Evolutionary conservation across 2,888 invertebrate species (phyloP), one percentile per base, ranked within the genome.

Genomic region (Epinotia brunnichana): DNA sequence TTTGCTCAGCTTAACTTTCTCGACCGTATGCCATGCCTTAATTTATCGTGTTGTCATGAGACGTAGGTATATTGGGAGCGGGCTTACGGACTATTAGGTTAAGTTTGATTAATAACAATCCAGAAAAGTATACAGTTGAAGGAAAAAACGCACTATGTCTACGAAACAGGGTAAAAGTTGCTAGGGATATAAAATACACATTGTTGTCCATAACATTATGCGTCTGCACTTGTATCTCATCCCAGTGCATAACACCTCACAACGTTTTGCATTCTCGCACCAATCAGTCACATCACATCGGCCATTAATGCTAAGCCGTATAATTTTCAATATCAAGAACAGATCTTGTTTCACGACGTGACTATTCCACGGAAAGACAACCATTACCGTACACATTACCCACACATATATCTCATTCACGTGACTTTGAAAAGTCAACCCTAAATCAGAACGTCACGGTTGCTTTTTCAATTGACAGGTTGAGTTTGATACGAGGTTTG

Each of bases 311-410:
- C n/a, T 39, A 59, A 71, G 39, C 63, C 39, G 63, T 74, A 70
- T 70, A 74, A 69, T 74, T 76, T 77, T 77, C 77, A 82, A 81
- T 82, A 82, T 81, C 79, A 81, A 81, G 80, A 79, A 77, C 57
- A 44, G 39, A 69, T 73, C 73, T 68, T 73, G 73, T 69, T 57
- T 15, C 68, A 41, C 62, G 69, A 73, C 69, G 73, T 63, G 73
- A 69, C 68, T 54, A 54, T 56, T 61, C 67, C 61, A 56, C 72
- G 67, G 72, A 72, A 72, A 68, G 72, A 68, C 72, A 61, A 48
- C 53, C 21, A 68, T 72, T 68, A 72, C 19, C 39, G n/a, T 21
- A 56, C 29, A 39, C 19, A 10, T 56, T 21, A 56, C 39, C 0
- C 10, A 24, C 66, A 21, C 66, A n/a, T 41, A 53, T 13, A 56